Evolutionary conservation across 2,888 invertebrate species (phyloP).

Genomic region (Sarcophaga variegata): DNA sequence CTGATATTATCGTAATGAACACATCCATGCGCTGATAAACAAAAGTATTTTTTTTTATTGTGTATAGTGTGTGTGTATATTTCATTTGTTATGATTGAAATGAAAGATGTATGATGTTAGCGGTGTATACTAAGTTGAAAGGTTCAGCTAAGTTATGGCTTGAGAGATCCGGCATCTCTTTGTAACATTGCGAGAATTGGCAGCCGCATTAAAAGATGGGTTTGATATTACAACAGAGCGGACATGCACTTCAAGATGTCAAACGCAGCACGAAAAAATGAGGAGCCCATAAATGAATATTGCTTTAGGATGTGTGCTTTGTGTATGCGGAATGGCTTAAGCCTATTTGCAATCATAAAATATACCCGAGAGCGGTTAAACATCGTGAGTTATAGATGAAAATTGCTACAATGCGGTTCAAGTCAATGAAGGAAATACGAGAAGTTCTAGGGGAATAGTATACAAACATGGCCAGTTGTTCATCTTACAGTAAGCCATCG

Average conservation of each 20-base stretch:
- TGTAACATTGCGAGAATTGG: conserved; percentile 24
- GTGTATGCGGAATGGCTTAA: conserved; percentile 1
- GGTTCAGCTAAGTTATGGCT: conserved; percentile 13
- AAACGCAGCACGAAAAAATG: conserved; percentile 17
- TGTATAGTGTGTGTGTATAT: no score
- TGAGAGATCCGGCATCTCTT: conserved; percentile 29
- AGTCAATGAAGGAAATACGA: conserved; percentile 18
- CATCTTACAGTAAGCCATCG: not conserved
- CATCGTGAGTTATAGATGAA: conserved; percentile 25
- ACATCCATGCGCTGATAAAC: not conserved
- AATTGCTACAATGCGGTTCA: conserved; percentile 17
- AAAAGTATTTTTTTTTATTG: conserved; percentile 2
- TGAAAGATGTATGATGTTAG: conserved; percentile 45
- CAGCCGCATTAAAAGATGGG: conserved; percentile 37
- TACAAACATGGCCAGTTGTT: not conserved
- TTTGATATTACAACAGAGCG: conserved; percentile 36
- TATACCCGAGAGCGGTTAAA: conserved; percentile 32
- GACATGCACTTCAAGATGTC: conserved; percentile 56
- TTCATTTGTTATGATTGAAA: conserved; percentile 32
- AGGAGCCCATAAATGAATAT: conserved; percentile 50
- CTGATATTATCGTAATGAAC: no score
- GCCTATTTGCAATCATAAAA: conserved; percentile 11
- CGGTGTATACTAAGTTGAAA: conserved; percentile 4
- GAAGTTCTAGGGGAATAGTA: conserved; percentile 39
- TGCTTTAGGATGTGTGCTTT: conserved; percentile 58